phyloP scores from a whole-genome alignment of 2,888 invertebrate genomes.

The Harpagoxenus sublaevis region DNA sequence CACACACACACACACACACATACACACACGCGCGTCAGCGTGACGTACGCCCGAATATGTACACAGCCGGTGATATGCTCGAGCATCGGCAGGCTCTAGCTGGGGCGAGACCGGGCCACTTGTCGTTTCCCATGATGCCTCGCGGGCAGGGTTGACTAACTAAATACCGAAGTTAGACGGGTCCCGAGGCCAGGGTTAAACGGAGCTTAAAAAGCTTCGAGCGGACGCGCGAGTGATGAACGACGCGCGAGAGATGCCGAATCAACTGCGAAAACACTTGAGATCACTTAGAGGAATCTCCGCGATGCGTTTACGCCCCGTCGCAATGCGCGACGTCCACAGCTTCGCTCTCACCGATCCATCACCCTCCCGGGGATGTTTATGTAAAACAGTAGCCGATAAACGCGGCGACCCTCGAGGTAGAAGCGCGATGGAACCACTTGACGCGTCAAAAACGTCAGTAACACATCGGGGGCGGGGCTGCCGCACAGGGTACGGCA shows the following conservation, averaged over 20 bases:
- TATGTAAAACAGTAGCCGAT: conserved; percentile 84
- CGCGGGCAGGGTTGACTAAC: conserved; percentile 85
- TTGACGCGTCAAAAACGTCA: conserved; percentile 85
- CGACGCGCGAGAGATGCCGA: conserved; percentile 78
- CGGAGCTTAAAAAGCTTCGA: conserved; percentile 80
- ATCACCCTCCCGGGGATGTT: conserved; percentile 74
- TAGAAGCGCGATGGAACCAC: conserved; percentile 73
- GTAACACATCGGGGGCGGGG: conserved; percentile 77
- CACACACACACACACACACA: not conserved
- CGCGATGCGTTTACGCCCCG: conserved; percentile 49
- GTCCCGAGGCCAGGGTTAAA: conserved; percentile 85
- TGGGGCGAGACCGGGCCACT: conserved; percentile 79
- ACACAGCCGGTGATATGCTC: conserved; percentile 32
- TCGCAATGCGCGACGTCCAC: conserved; percentile 17
- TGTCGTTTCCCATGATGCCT: conserved; percentile 85
- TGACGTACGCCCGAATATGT: conserved; percentile 56
- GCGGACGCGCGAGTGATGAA: conserved; percentile 10
- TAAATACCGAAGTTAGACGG: conserved; percentile 85
- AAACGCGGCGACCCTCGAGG: conserved; percentile 46
- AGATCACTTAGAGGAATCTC: conserved; percentile 82
- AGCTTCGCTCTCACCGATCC: conserved; percentile 27
- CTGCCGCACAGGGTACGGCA: conserved; percentile 67
- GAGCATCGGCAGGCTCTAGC: conserved; percentile 42
- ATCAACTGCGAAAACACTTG: conserved; percentile 85
- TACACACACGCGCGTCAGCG: conserved; percentile 1